Base-by-base conservation (phyloP, 2,888 invertebrate species). In the Tachystola acroxantha region DNA sequence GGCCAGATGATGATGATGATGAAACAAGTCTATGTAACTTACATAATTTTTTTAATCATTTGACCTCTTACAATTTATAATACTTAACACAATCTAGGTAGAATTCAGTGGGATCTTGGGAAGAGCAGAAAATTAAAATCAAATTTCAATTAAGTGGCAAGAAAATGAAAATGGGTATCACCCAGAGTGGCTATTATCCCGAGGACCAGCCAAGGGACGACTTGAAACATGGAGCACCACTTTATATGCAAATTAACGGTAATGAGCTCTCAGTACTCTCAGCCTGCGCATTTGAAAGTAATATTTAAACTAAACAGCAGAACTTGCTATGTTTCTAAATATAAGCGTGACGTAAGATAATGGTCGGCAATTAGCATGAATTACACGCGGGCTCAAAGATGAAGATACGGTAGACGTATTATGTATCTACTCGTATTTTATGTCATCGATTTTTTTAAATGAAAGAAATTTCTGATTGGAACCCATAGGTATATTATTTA, bases 191-290 rank as follows among this genome's bases (percentile, higher is more conserved):
- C 40, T 24, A 37, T 36, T 48, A 27, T 49, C 48, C 45, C 43
- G 27, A 39, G 51, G 46, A 40, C 29, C 28, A 37, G 37, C 32
- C 19, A 32, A 46, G 43, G 44, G 40, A n/a, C 24, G 13, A 30
- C 46, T 43, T 39, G 42, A 36, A 53, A 50, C 49, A 50, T 45
- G 44, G 40, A 49, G 47, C 42, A 27, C 36, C 53, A 53, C 57
- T 63, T 43, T 54, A 43, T 58, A 65, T 65, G 61, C 52, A 65
- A 64, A 65, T 60, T 52, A 48, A 50, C 36, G 39, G 46, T 57
- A 60, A 62, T 57, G 45, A 55, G 49, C 34, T 47, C 37, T 10
- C 35, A 46, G 40, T 37, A 45, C n/a, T n/a, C 24, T 9, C 40
- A 43, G 36, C 14, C 32, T 31, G 26, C 44, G 35, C 50, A 46